A percentile compares a stretch with the other conserved stretches of the same genome.
Evolutionary conservation across 2,113 vertebrate genomes (phyloP).

Genomic region (Brienomyrus brachyistius): DNA sequence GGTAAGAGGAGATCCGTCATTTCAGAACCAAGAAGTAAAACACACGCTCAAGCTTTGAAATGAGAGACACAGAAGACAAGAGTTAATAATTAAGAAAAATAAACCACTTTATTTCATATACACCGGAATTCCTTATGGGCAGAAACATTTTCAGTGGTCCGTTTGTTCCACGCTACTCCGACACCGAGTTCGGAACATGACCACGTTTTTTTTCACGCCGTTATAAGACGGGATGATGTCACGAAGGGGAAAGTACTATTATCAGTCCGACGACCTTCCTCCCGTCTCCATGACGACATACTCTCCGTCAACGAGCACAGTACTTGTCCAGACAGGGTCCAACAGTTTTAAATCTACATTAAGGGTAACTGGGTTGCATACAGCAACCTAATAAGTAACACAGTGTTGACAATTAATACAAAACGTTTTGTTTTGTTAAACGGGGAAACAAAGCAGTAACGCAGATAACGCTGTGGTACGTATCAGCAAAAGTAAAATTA

Average conservation of each 20-base stretch:
- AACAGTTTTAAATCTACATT: neutral
- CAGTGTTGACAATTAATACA: neutral
- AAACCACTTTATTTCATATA: constrained; percentile 16
- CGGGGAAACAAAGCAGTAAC: neutral
- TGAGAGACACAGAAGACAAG: no score
- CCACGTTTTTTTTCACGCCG: neutral
- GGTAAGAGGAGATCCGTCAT: neutral
- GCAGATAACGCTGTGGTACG: neutral
- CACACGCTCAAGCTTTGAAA: neutral
- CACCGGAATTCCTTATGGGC: neutral
- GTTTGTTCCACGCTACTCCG: neutral
- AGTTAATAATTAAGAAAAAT: constrained; percentile 5
- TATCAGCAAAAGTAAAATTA: neutral
- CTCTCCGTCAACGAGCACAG: neutral
- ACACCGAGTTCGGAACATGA: neutral
- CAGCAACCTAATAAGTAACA: neutral
- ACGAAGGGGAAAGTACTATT: neutral
- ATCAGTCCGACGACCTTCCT: neutral
- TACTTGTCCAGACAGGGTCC: neutral
- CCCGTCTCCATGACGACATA: neutral
- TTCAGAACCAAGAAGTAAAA: neutral
- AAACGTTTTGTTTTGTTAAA: neutral
- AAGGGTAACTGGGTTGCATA: neutral
- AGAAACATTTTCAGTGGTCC: neutral
- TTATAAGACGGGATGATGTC: neutral